Percentiles rank a stretch among this genome's conserved stretches.
Conservation (phyloP, 2,888 invertebrate species). For the Drosophila ustulata region DNA sequence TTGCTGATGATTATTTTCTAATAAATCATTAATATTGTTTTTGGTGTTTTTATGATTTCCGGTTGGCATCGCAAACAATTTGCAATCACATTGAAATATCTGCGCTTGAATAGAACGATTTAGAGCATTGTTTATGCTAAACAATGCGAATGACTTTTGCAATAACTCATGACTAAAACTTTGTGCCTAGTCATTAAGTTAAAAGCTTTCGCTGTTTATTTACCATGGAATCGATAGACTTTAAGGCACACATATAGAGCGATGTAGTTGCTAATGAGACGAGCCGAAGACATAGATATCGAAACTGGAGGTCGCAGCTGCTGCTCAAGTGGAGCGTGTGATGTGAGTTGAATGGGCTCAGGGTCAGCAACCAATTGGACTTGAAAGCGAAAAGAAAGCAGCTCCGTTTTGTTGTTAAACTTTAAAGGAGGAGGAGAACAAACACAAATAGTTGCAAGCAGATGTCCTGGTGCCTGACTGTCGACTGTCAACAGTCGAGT, state of each 20-base stretch:
- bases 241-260: conserved; percentile 1
- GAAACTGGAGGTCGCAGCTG: conserved; percentile 33
- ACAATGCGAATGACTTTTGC: conserved; percentile 39
- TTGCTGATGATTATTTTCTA: background rate
- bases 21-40: conserved; percentile 5
- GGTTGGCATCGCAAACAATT: conserved; percentile 1
- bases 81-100: conserved; percentile 8
- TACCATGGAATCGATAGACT: conserved; percentile 26
- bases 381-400: conserved; percentile 11
- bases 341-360: conserved; percentile 20
- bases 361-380: conserved; percentile 30
- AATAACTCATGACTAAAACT: conserved; percentile 24
- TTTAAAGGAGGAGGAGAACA: conserved; percentile 16
- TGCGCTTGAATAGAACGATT: conserved; percentile 16
- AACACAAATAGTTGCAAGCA: conserved; percentile 16
- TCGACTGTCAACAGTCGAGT: conserved; percentile 14
- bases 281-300: conserved; percentile 4
- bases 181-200: conserved; percentile 61
- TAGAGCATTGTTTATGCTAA: conserved; percentile 36
- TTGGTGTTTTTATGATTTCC: background rate
- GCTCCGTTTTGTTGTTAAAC: background rate
- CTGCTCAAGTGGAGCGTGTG: conserved; percentile 22
- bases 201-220: conserved; percentile 59
- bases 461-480: conserved; percentile 26
- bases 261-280: conserved; percentile 31